phyloP scores from a whole-genome alignment of 92 coral and sea anemone species.

The Epizoanthus fatuus region DNA sequence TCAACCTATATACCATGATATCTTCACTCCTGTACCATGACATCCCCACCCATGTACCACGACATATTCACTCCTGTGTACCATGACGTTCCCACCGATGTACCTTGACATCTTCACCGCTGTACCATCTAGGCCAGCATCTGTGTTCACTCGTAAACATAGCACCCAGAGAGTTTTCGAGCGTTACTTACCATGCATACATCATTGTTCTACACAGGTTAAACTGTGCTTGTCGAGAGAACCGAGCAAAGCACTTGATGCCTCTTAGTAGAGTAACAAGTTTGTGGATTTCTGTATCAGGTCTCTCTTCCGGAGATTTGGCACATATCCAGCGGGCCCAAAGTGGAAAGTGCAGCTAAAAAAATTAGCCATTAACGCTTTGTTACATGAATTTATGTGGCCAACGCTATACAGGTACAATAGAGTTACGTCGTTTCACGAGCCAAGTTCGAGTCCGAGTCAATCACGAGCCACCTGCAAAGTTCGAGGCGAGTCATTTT shows the following conservation, averaged over 20 bases:
- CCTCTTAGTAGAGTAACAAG: constrained; percentile 85
- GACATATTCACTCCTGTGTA: too few relatives aligned
- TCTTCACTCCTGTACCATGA: too few relatives aligned
- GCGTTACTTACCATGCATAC: constrained; percentile 76
- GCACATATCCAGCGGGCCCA: constrained; percentile 92
- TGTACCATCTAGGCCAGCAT: not conserved
- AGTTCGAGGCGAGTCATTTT: too few relatives aligned
- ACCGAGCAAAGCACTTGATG: constrained; percentile 83
- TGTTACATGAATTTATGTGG: too few relatives aligned
- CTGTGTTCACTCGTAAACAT: not conserved
- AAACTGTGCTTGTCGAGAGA: constrained; percentile 84
- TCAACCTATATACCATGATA: too few relatives aligned
- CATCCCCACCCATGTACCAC: too few relatives aligned
- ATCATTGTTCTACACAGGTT: constrained; percentile 87
- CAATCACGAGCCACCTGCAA: too few relatives aligned
- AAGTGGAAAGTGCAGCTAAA: constrained; percentile 82
- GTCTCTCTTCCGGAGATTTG: constrained; percentile 74
- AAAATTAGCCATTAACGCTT: not conserved
- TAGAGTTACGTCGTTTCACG: not conserved
- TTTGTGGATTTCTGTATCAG: constrained; percentile 81
- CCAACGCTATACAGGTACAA: too few relatives aligned
- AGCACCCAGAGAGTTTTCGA: too few relatives aligned
- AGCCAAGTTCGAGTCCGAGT: not conserved
- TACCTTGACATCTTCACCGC: too few relatives aligned
- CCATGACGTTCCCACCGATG: too few relatives aligned